phyloP scores from a whole-genome alignment of 2,888 invertebrate species.

The Hirtodrosophila duncani region DNA sequence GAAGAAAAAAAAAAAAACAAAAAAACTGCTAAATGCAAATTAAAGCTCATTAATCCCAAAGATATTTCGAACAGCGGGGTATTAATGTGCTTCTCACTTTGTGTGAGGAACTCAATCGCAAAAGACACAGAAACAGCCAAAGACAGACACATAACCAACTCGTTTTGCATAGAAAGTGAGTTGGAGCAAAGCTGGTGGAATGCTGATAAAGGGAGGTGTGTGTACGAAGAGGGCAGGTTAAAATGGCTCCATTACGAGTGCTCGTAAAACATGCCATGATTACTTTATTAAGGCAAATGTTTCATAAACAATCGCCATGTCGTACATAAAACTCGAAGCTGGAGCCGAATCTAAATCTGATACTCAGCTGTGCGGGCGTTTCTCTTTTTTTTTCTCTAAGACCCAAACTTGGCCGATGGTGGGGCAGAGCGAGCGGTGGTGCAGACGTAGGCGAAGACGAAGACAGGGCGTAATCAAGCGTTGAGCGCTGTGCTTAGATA shows the following conservation, averaged over 20 bases:
- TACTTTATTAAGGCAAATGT: constrained; percentile 70
- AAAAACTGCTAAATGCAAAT: constrained; percentile 63
- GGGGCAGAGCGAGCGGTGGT: too few species aligned
- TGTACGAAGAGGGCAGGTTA: background rate
- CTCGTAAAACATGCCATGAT: constrained; percentile 67
- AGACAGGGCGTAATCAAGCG: constrained; percentile 54
- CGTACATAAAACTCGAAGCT: constrained; percentile 55
- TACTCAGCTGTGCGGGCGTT: constrained; percentile 58
- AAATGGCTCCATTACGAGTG: constrained; percentile 30
- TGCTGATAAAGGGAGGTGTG: constrained; percentile 1
- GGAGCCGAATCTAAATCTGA: constrained; percentile 38
- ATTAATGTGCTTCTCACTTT: constrained; percentile 67
- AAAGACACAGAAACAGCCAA: background rate
- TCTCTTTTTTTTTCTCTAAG: constrained; percentile 6
- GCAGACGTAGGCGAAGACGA: constrained; percentile 29
- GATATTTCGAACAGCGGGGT: constrained; percentile 61
- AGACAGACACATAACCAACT: constrained; percentile 36
- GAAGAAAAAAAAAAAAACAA: constrained; percentile 12
- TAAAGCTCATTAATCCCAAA: constrained; percentile 67
- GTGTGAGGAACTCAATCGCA: constrained; percentile 6
- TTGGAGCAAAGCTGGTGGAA: too few species aligned
- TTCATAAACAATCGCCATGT: constrained; percentile 69
- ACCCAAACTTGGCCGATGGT: too few species aligned
- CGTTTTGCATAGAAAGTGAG: constrained; percentile 63
- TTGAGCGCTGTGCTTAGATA: constrained; percentile 64